Evolutionary conservation across 2,888 invertebrate genomes (phyloP).

Genomic region (Drosophila mayaguana): DNA sequence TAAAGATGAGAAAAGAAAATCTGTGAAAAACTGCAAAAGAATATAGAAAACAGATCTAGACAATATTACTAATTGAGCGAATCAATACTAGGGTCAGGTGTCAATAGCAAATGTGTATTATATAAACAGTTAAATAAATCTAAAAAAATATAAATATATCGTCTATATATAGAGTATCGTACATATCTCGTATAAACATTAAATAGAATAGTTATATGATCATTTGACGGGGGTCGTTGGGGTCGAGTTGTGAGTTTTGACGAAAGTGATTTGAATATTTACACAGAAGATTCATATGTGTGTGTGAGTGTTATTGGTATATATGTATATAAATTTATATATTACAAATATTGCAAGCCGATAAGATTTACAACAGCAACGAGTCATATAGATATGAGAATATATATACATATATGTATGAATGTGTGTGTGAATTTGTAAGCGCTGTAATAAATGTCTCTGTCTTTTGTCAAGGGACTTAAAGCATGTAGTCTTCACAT

Average conservation of each 20-base stretch:
- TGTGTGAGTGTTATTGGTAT: slow-evolving; percentile 1
- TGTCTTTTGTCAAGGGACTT: slow-evolving; percentile 7
- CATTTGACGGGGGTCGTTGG: slow-evolving; percentile 29
- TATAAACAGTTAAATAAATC: slow-evolving; percentile 39
- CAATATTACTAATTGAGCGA: slow-evolving; percentile 52
- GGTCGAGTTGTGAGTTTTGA: slow-evolving; percentile 1
- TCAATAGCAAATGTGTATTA: slow-evolving; percentile 29
- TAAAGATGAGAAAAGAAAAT: slow-evolving; percentile 20
- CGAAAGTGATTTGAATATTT: slow-evolving; percentile 27
- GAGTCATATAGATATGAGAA: slow-evolving; percentile 17
- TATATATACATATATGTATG: background rate
- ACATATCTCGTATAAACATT: background rate
- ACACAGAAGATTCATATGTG: slow-evolving; percentile 15
- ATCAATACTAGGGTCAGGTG: slow-evolving; percentile 27
- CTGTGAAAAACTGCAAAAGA: background rate
- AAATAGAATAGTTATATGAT: slow-evolving; percentile 6
- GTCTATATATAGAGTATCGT: background rate
- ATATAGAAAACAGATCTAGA: slow-evolving; percentile 1
- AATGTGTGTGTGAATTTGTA: background rate
- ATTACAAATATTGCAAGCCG: slow-evolving; percentile 30
- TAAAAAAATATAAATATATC: slow-evolving; percentile 1
- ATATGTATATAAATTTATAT: background rate
- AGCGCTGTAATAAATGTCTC: slow-evolving; percentile 1
- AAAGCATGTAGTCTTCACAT: background rate
- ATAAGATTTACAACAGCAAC: slow-evolving; percentile 48